These are phyloP conservation scores for Bimastos eiseni DNA, from an alignment of 2,888 invertebrate genomes.

Conservation along the genomic window DNA sequence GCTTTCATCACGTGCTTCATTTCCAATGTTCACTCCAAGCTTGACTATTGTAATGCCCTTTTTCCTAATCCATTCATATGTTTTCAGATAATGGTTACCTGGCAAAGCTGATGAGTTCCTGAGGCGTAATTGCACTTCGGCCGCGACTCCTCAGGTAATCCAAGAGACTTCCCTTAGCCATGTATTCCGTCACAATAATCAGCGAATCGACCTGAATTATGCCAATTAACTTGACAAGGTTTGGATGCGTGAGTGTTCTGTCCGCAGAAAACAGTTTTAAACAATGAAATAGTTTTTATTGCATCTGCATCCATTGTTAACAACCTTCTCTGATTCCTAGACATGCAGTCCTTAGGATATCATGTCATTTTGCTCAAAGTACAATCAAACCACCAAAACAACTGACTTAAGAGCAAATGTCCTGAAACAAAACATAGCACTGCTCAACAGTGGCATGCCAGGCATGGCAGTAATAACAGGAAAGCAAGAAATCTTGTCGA, in stretches of 20 bases:
- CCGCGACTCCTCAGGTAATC: constrained; percentile 96
- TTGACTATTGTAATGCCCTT: not conserved
- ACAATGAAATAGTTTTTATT: not conserved
- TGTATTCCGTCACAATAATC: constrained; percentile 48
- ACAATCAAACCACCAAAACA: not conserved
- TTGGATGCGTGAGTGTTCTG: constrained; percentile 90
- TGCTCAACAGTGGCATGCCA: too few relatives aligned
- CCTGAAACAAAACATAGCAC: too few relatives aligned
- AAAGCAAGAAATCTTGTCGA: too few relatives aligned
- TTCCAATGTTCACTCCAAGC: not conserved
- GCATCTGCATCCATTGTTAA: not conserved
- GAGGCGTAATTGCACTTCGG: constrained; percentile 89
- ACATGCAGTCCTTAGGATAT: not conserved
- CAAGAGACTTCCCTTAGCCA: constrained; percentile 82
- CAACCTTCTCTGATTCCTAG: not conserved
- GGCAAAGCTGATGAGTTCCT: constrained; percentile 95
- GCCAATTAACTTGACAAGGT: constrained; percentile 91
- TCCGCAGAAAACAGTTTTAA: not conserved
- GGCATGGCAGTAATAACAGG: too few relatives aligned
- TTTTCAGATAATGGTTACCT: constrained; percentile 70
- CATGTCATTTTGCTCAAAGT: not conserved
- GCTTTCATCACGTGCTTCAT: too few relatives aligned
- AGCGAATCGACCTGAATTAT: constrained; percentile 74
- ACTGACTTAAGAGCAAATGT: not conserved
- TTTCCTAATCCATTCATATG: not conserved